phyloP scores from a whole-genome alignment of 2,797 vertebrate species.

The Hyperoplus lanceolatus region DNA sequence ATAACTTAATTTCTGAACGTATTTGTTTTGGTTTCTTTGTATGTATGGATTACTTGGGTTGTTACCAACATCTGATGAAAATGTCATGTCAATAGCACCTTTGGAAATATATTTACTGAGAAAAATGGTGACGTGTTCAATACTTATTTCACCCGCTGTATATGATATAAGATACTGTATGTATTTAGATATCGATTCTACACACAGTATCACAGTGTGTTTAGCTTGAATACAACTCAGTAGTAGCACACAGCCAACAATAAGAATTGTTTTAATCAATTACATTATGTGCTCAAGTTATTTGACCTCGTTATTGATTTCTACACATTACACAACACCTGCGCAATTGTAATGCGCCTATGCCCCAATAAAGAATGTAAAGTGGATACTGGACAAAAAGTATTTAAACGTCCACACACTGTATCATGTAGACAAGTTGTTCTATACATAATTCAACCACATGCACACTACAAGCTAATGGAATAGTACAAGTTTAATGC shows the following conservation, averaged over 20 bases:
- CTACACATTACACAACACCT: not conserved
- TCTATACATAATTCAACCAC: too few relatives aligned
- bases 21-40: too few relatives aligned
- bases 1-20: too few relatives aligned
- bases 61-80: too few relatives aligned
- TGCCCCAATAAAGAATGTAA: not conserved
- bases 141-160: too few relatives aligned
- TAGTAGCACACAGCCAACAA: not conserved
- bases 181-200: not conserved
- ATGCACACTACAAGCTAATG: not conserved
- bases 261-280: not conserved
- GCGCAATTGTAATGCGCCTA: not conserved
- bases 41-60: too few relatives aligned
- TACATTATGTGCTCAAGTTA: not conserved
- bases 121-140: too few relatives aligned
- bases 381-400: not conserved
- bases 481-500: not conserved
- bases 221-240: not conserved
- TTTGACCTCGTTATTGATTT: constrained; percentile 1
- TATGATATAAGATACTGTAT: not conserved
- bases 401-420: not conserved
- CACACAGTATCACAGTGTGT: not conserved
- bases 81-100: too few relatives aligned
- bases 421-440: not conserved
- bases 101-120: too few relatives aligned